phyloP scores from a whole-genome alignment of 2,113 vertebrate genomes.

The Leiothrix lutea region DNA sequence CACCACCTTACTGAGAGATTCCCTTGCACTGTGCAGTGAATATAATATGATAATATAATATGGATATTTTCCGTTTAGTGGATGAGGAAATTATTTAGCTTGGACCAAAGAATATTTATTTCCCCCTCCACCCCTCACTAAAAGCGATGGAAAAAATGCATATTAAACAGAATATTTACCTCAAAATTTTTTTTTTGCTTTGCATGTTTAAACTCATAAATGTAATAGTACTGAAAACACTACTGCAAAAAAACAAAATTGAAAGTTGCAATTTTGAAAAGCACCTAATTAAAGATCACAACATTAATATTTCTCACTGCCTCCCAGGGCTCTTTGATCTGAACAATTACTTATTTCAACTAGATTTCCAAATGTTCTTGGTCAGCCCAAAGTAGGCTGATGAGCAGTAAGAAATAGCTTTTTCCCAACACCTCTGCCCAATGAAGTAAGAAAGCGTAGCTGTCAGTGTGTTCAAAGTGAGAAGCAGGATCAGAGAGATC shows the following conservation, averaged over 20 bases:
- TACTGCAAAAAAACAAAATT: not conserved
- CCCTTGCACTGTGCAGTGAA: not conserved
- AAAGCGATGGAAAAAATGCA: not conserved
- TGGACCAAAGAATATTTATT: not conserved
- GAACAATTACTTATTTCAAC: not conserved
- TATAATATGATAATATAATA: not conserved
- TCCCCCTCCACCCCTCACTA: no score
- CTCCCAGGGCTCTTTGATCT: not conserved
- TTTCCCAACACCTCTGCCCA: not conserved
- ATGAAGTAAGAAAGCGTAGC: not conserved
- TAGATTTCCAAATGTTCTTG: not conserved
- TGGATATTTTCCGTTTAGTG: not conserved
- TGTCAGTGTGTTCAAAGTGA: not conserved
- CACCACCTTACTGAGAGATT: not conserved
- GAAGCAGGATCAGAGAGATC: conserved; percentile 9
- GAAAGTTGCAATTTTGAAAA: not conserved
- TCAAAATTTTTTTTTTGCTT: not conserved
- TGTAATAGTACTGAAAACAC: not conserved
- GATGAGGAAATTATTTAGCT: not conserved
- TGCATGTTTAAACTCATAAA: not conserved
- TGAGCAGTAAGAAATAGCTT: not conserved
- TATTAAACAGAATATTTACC: not conserved
- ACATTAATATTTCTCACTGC: not conserved
- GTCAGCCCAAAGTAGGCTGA: not conserved
- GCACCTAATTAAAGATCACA: not conserved